Percentiles rank a stretch among this genome's conserved stretches.
phyloP scores from a whole-genome alignment of 1,140 invertebrate species.

The Polyergus mexicanus region DNA sequence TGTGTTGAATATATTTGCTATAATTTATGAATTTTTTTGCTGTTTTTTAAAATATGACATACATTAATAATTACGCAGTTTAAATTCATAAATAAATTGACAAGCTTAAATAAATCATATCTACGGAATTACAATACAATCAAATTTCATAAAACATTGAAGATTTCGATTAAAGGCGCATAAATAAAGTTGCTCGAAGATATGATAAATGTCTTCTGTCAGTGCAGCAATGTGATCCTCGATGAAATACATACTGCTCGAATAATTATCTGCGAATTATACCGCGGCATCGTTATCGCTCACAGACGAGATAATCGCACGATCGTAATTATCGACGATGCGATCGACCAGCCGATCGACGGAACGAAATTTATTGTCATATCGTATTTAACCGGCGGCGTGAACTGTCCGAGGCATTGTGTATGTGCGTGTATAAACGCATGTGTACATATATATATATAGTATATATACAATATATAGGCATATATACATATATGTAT shows the following conservation, averaged over 20 bases:
- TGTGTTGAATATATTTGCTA: not conserved
- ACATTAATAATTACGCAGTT: not conserved
- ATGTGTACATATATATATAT: slow-evolving; percentile 26
- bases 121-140: not conserved
- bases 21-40: not conserved
- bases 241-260: slow-evolving; percentile 53
- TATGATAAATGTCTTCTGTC: slow-evolving; percentile 58
- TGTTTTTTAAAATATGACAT: not conserved
- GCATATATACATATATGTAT: slow-evolving; percentile 1
- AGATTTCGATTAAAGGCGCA: slow-evolving; percentile 43
- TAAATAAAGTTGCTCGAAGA: slow-evolving; percentile 34
- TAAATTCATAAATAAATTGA: not conserved
- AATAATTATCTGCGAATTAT: slow-evolving; percentile 56
- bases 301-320: slow-evolving; percentile 58
- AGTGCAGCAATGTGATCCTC: slow-evolving; percentile 31
- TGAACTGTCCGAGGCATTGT: slow-evolving; percentile 73
- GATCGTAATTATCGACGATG: slow-evolving; percentile 66
- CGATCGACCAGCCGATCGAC: slow-evolving; percentile 71
- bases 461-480: slow-evolving; percentile 30
- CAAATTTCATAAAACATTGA: slow-evolving; percentile 5
- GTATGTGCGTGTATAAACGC: slow-evolving; percentile 2
- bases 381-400: slow-evolving; percentile 78
- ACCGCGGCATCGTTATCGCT: slow-evolving; percentile 52
- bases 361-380: slow-evolving; percentile 76
- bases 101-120: slow-evolving; percentile 16